Evolutionary conservation across 2,113 vertebrate genomes (phyloP).

Genomic region (Bambusicola thoracicus): DNA sequence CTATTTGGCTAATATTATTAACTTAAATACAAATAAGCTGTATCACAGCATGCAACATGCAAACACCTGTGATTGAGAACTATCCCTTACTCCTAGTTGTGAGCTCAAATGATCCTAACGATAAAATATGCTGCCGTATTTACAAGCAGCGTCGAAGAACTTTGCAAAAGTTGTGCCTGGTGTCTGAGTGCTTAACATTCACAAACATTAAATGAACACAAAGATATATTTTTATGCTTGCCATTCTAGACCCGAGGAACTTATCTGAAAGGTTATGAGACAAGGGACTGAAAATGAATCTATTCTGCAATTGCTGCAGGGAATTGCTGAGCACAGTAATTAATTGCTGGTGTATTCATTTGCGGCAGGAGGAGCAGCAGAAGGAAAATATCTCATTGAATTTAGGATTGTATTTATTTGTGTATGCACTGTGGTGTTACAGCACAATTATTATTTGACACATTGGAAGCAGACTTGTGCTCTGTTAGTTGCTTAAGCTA

Average conservation of each 20-base stretch:
- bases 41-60: background rate
- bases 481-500: conserved; percentile 14
- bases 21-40: background rate
- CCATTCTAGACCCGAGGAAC: conserved; percentile 43
- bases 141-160: background rate
- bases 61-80: background rate
- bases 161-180: conserved; percentile 11
- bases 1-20: background rate
- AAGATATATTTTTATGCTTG: conserved; percentile 52
- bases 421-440: conserved; percentile 49
- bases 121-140: background rate
- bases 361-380: conserved; percentile 58
- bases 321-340: conserved; percentile 58
- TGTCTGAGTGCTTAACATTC: conserved; percentile 27
- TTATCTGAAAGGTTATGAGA: conserved; percentile 56
- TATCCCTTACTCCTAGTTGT: background rate
- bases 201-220: conserved; percentile 43
- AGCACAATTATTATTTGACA: conserved; percentile 64
- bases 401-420: conserved; percentile 70
- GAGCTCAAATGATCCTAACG: background rate
- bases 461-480: conserved; percentile 44
- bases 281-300: conserved; percentile 51
- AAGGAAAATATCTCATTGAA: conserved; percentile 70
- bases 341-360: conserved; percentile 70
- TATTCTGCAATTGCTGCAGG: conserved; percentile 59